Conservation (phyloP, 2,113 vertebrate genomes). For the Neogale vison region DNA sequence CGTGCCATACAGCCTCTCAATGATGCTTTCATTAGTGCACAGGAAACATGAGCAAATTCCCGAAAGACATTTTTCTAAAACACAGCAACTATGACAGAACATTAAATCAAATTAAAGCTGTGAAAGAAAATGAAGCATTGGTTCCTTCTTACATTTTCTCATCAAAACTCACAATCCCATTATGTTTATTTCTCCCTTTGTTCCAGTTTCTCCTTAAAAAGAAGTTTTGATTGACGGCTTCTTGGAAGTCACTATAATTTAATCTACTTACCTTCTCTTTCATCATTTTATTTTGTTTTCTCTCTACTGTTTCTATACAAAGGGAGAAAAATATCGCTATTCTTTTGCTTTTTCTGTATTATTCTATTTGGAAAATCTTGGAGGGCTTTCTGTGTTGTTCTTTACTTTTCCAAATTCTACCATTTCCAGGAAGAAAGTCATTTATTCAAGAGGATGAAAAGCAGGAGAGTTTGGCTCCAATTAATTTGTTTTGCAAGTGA, state of each 20-base stretch:
- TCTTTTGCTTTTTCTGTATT: neutral
- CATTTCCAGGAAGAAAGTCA: neutral
- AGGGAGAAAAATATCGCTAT: neutral
- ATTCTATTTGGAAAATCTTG: slow-evolving; percentile 3
- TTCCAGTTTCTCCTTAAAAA: neutral
- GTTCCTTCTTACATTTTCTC: neutral
- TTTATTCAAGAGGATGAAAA: neutral
- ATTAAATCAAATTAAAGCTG: neutral
- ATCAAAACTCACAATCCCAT: neutral
- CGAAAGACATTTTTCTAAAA: neutral
- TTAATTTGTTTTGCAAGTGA: neutral
- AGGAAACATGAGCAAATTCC: neutral
- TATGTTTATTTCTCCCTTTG: neutral
- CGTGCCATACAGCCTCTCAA: neutral
- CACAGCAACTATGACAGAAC: neutral
- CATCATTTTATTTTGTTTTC: slow-evolving; percentile 8
- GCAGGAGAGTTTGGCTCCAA: neutral
- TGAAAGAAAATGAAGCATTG: neutral
- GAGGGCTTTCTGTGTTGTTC: neutral
- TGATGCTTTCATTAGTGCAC: neutral
- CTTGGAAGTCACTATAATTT: slow-evolving; percentile 47
- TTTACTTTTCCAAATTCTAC: neutral
- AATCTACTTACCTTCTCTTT: slow-evolving; percentile 27
- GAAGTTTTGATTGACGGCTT: slow-evolving; percentile 24
- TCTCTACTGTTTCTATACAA: neutral